Evolutionary conservation across 2,888 invertebrate species (phyloP), one percentile per base, ranked within the genome.

Genomic region (Archips crataeganus): DNA sequence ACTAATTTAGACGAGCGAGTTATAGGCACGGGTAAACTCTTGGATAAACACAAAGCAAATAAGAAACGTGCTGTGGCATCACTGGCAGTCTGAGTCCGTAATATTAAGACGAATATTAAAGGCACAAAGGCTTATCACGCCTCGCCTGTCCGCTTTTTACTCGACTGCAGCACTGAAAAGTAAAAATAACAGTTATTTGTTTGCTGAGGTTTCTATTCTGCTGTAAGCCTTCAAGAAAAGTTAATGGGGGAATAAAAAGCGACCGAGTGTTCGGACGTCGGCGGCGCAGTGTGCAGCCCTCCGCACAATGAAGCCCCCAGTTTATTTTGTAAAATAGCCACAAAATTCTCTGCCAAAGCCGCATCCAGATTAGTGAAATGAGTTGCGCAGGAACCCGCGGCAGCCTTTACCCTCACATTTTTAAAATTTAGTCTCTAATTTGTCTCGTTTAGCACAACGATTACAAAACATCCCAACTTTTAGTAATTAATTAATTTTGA

Each of bases 281-380:
- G 69, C 45, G 32, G 4, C 13, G 39, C 42, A 6, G 39, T 11
- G 15, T 62, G 62, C 45, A 45, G 15, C n/a, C 2, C 6, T 51
- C 15, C 39, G 61, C 39, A 63, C 45, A 63, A 63, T 63, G 36
- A 63, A 15, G 62, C 36, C n/a, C 42, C 45, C 64, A 60, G 63
- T 59, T 51, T 54, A 60, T 69, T 65, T 45, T 54, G 60, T 47
- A 36, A 74, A 74, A 74, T 65, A 70, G 63, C 64, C 63, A 15
- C 60, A 60, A 54, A 61, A 42, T 60, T 61, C 60, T 60, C 51
- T 23, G 73, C 63, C 45, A 47, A 64, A 65, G 60, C 60, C 57
- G 34, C 36, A 54, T 36, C 65, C 69, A 65, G 74, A 74, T 74
- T 74, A 74, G 65, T 54, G 36, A 70, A 74, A 70, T 70, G 70